Evolutionary conservation across 2,888 invertebrate species (phyloP).

Genomic region (Cartodere bifasciata): DNA sequence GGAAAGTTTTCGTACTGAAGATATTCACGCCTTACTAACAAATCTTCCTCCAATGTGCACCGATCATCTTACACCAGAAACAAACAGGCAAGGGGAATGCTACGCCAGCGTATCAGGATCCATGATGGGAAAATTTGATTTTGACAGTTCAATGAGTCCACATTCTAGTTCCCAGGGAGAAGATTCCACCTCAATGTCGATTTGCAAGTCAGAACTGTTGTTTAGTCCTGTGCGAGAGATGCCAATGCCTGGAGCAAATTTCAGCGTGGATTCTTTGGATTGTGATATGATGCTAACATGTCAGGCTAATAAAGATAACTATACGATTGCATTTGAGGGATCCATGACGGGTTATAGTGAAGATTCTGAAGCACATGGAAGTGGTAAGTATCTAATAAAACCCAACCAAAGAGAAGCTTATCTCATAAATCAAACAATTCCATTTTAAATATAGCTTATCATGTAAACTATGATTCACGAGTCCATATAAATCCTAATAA

Average conservation of each 20-base stretch:
- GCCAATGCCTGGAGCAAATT: conserved; percentile 54
- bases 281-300: conserved; percentile 85
- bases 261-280: conserved; percentile 84
- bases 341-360: conserved; percentile 75
- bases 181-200: conserved; percentile 73
- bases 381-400: no score
- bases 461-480: no score
- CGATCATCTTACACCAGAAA: conserved; percentile 37
- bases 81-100: conserved; percentile 53
- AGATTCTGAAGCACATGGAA: conserved; percentile 58
- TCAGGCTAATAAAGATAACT: conserved; percentile 87
- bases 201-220: conserved; percentile 81
- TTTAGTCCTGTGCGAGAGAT: conserved; percentile 86
- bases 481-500: background rate
- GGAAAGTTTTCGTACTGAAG: conserved; percentile 86
- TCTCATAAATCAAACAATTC: no score
- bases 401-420: no score
- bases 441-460: no score
- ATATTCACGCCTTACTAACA: conserved; percentile 76
- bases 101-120: conserved; percentile 73
- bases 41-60: conserved; percentile 58
- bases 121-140: conserved; percentile 66
- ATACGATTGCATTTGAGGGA: conserved; percentile 89
- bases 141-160: conserved; percentile 63
- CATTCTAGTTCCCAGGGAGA: conserved; percentile 65